Evolutionary conservation across 2,113 vertebrate species (phyloP).

Genomic region (Falcunculus frontatus): DNA sequence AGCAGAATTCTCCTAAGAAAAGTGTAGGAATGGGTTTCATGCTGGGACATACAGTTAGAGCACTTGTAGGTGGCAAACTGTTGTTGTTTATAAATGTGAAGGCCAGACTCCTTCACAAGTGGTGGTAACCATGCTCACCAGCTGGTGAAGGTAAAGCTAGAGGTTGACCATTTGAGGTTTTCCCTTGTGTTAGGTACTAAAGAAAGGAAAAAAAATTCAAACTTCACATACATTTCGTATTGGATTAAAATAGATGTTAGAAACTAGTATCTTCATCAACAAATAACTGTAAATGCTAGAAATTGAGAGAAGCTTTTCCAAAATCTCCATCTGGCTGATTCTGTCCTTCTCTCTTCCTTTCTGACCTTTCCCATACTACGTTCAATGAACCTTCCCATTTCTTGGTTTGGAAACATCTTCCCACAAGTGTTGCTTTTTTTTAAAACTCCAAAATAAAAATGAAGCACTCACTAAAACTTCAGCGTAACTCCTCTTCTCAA

Average conservation of each 20-base stretch:
- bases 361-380: slow-evolving; percentile 32
- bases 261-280: not conserved
- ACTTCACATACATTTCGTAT: not conserved
- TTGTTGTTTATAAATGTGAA: not conserved
- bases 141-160: not conserved
- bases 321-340: not conserved
- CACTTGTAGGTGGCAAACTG: not conserved
- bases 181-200: not conserved
- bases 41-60: fast-evolving
- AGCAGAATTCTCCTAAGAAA: not conserved
- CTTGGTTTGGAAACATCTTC: slow-evolving; percentile 29
- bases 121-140: not conserved
- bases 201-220: fast-evolving
- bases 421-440: not conserved
- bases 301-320: not conserved
- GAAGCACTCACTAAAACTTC: slow-evolving; percentile 7
- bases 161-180: not conserved
- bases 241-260: not conserved
- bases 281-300: not conserved
- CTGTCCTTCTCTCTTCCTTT: not conserved
- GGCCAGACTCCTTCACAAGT: not conserved
- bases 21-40: not conserved
- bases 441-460: slow-evolving; percentile 10
- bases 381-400: slow-evolving; percentile 2
- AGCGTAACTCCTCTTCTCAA: slow-evolving; percentile 2